Evolutionary conservation across 1,140 invertebrate species (phyloP), one percentile per base, ranked within the genome.

Genomic region (Brachionus rotundiformis): DNA sequence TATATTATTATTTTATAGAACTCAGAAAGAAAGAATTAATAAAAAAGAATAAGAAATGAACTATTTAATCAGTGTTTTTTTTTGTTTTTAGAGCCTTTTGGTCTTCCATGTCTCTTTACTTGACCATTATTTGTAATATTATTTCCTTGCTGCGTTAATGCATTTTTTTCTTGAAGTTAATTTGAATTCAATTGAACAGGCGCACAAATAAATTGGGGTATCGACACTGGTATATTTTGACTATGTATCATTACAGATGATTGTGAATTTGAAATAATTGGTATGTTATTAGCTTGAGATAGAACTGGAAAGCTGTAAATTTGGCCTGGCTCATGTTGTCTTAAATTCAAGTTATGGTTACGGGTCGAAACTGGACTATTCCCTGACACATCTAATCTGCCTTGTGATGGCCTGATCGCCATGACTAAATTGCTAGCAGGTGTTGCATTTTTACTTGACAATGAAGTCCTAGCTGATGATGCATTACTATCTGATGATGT

Each of bases 51-150:
- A 47, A 47, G 44, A 47, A 47, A 47, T 47, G 11, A 47, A 47
- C 44, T 47, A 47, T 47, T 47, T 47, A 47, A 47, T 47, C 44
- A 47, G 44, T 47, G 44, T 47, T 47, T 47, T 47, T 47, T 47
- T 47, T 47, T 47, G 44, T 47, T 47, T 47, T 47, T 47, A 47
- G 44, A 47, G 44, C 44, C 44, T 47, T 47, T 47, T 47, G 44
- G 44, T n/a, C 44, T 47, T 47, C 44, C 44, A 47, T n/a, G 44
- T 47, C 44, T 47, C 44, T 47, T 47, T 47, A 47, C 44, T 47
- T 47, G 44, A 47, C 44, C 44, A 47, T 47, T 47, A 47, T 47
- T 47, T 47, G 44, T n/a, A 47, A 47, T 3, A 47, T 47, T 47
- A 47, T 47, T 47, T 47, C 44, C 44, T 47, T 47, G 44, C 44